Conservation (phyloP, 2,888 invertebrate genomes). For the Drosophila testacea region DNA sequence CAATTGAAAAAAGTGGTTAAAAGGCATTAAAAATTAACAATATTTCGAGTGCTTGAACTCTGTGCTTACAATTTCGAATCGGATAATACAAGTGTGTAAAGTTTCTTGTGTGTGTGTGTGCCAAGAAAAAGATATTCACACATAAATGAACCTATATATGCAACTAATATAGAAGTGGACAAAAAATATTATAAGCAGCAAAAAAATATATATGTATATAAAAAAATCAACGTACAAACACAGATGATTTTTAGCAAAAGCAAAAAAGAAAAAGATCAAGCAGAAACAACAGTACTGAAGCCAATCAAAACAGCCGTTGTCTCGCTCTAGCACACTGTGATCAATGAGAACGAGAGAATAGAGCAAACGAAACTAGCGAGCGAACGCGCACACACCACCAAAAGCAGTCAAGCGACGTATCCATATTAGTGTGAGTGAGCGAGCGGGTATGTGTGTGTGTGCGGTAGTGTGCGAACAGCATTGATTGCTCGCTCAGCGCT, state of each 20-base stretch:
- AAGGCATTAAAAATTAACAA: constrained; percentile 65
- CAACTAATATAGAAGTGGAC: constrained; percentile 69
- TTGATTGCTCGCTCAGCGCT: constrained; percentile 62
- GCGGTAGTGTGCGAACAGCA: constrained; percentile 49
- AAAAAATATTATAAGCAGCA: constrained; percentile 70
- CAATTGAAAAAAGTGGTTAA: constrained; percentile 55
- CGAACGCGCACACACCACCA: constrained; percentile 55
- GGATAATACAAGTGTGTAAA: constrained; percentile 30
- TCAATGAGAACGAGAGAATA: constrained; percentile 45
- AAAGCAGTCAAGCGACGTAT: constrained; percentile 74
- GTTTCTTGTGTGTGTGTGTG: constrained; percentile 37
- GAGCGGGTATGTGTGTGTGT: constrained; percentile 23
- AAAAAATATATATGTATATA: constrained; percentile 46
- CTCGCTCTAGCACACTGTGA: constrained; percentile 64
- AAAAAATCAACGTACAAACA: constrained; percentile 74
- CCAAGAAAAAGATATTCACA: constrained; percentile 51
- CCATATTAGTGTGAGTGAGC: constrained; percentile 50
- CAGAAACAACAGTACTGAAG: constrained; percentile 63
- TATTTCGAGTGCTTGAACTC: constrained; percentile 69
- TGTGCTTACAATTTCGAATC: constrained; percentile 45
- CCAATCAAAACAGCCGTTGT: constrained; percentile 79
- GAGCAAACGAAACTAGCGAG: constrained; percentile 52
- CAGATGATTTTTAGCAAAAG: constrained; percentile 82
- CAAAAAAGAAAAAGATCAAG: constrained; percentile 72
- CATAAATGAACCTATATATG: constrained; percentile 54